These are phyloP conservation scores for Hirtodrosophila duncani DNA, from an alignment of 2,888 invertebrate species.

Conservation along the genomic window DNA sequence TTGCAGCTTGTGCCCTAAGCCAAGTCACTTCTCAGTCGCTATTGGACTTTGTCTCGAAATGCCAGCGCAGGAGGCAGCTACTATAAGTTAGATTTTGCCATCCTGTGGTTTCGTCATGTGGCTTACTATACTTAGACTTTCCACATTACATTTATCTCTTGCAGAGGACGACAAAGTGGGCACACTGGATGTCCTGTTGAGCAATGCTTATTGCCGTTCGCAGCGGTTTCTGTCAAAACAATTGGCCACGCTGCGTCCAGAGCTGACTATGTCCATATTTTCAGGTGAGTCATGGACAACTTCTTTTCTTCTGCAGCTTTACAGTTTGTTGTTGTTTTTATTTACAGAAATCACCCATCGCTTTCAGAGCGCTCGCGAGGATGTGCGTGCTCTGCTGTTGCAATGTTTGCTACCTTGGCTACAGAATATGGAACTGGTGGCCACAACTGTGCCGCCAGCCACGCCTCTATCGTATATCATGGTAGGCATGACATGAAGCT, in stretches of 20 bases:
- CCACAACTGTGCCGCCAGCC: conserved; percentile 95
- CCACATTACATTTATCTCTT: conserved; percentile 38
- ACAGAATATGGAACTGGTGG: conserved; percentile 98
- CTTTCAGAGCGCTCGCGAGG: conserved; percentile 96
- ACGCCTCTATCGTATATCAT: conserved; percentile 91
- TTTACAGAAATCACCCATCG: conserved; percentile 94
- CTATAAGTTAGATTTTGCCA: conserved; percentile 8
- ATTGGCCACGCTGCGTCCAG: conserved; percentile 95
- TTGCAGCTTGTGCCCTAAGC: background rate
- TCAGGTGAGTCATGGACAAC: conserved; percentile 84
- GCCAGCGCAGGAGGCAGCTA: background rate
- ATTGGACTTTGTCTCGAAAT: conserved; percentile 6
- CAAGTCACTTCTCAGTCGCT: conserved; percentile 13
- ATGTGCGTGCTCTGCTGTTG: conserved; percentile 92
- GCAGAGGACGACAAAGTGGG: conserved; percentile 80
- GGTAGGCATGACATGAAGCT: conserved; percentile 78
- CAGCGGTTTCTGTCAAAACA: conserved; percentile 95
- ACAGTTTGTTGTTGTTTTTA: too few species aligned
- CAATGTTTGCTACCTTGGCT: conserved; percentile 98
- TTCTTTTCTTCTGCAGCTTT: background rate
- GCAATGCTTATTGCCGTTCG: conserved; percentile 93
- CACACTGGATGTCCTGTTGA: conserved; percentile 90
- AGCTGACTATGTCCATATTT: conserved; percentile 99
- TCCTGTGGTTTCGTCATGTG: background rate
- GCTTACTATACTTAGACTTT: background rate